Percentiles rank a stretch among this genome's conserved stretches.
Conservation (phyloP, 2,113 vertebrate species). For the Semnopithecus entellus region DNA sequence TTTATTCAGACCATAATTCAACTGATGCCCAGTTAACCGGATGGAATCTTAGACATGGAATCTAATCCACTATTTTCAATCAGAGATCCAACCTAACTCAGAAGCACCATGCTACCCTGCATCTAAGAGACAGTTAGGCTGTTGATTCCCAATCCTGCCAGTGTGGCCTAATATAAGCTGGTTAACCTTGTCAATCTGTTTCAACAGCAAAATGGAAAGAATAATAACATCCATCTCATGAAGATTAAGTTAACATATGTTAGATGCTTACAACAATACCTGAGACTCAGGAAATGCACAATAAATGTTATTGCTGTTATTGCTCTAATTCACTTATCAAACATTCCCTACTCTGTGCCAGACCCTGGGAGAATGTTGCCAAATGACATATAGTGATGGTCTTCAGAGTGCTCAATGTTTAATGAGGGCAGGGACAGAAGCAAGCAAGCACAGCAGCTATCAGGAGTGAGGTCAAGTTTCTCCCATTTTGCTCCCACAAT, state of each 20-base stretch:
- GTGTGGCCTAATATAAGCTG: not conserved
- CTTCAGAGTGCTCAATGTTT: not conserved
- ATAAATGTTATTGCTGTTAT: not conserved
- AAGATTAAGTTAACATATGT: not conserved
- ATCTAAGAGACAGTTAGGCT: not conserved
- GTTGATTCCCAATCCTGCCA: not conserved
- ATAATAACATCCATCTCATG: not conserved
- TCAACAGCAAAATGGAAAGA: not conserved
- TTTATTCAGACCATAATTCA: constrained; percentile 22
- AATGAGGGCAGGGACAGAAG: not conserved
- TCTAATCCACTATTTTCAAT: constrained; percentile 22
- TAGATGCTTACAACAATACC: not conserved
- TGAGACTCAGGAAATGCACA: not conserved
- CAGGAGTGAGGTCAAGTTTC: not conserved
- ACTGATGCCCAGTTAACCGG: not conserved
- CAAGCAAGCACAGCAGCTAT: not conserved
- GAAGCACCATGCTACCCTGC: not conserved
- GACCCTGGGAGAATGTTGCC: not conserved
- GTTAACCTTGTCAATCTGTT: not conserved
- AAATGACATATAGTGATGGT: not conserved
- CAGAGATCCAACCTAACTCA: constrained; percentile 21
- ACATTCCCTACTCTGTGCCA: not conserved
- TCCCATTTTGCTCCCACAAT: not conserved
- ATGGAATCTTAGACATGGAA: not conserved
- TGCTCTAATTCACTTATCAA: not conserved